Evolutionary conservation across 2,888 invertebrate genomes (phyloP).

Genomic region (Cenopis cana): DNA sequence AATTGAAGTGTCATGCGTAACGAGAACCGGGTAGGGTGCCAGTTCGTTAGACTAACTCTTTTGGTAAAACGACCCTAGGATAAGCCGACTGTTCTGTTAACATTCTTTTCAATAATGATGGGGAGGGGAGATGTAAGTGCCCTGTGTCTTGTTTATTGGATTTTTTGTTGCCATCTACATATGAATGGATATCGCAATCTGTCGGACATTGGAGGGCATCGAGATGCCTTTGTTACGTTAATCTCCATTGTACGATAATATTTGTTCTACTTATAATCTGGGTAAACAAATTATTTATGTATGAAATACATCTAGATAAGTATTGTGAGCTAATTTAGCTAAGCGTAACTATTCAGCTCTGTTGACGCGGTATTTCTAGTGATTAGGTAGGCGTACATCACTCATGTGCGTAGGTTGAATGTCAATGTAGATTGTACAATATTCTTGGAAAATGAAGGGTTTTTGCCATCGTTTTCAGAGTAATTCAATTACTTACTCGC

Average conservation of each 20-base stretch:
- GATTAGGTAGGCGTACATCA: constrained; percentile 4
- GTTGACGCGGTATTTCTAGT: background rate
- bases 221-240: constrained; percentile 65
- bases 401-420: constrained; percentile 11
- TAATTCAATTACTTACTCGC: constrained; percentile 19
- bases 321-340: constrained; percentile 13
- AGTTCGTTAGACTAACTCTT: constrained; percentile 84
- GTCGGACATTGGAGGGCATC: constrained; percentile 68
- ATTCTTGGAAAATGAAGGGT: constrained; percentile 6
- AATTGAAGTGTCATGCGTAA: constrained; percentile 82
- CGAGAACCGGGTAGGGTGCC: constrained; percentile 71
- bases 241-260: constrained; percentile 53
- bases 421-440: constrained; percentile 13
- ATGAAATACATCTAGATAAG: background rate
- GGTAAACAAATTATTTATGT: constrained; percentile 31
- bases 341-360: background rate
- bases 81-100: constrained; percentile 81
- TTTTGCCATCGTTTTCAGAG: constrained; percentile 1
- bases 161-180: constrained; percentile 85
- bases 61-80: constrained; percentile 82
- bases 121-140: constrained; percentile 73
- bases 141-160: constrained; percentile 83
- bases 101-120: constrained; percentile 84
- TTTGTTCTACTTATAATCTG: constrained; percentile 45
- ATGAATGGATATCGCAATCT: constrained; percentile 82